Evolutionary conservation across 2,797 vertebrate genomes (phyloP), one percentile per base, ranked within the genome.

Genomic region (Oryzias dopingdopingensis): DNA sequence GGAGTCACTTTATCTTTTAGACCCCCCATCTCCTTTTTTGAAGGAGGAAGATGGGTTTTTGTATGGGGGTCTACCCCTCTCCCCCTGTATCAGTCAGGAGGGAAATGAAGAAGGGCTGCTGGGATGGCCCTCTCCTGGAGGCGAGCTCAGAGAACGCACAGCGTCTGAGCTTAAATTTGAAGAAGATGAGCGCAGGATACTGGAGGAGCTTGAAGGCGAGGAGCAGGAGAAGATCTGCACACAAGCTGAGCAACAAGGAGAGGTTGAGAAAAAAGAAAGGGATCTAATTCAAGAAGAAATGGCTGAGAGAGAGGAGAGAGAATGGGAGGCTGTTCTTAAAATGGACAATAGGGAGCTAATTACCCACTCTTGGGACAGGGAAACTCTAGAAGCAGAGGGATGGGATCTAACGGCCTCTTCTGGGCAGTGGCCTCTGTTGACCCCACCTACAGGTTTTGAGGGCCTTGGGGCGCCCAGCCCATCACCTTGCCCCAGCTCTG

Each of bases 111-210:
- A 93, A 3, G 91, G 91, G 0, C 83, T 92, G 5, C 86, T 92
- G 2, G 86, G 80, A 42, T 93, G 91, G 92, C 72, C 65, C 0
- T 58, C 70, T 23, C 79, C 68, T 42, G 70, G 71, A 0, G 40
- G 75, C 0, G 83, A 88, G 14, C 92, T 98, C 51, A 86, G 95
- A 82, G 91, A 95, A 62, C 95, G 96, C 76, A 97, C 96, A 0
- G 94, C 96, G 59, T 97, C 96, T 0, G 94, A 98, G 79, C 91
- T 98, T 57, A 93, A 93, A 80, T 98, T 99, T 86, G 97, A 98
- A 83, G 97, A 98, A 82, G 96, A 90, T 1, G 86, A 89, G 52
- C 84, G 77, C 32, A 76, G 59, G 49, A 90, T 86, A 56, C 74
- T 88, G 0, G 52, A 79, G 52, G 90, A 87, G 52, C 73, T 85